These are phyloP conservation scores for Corythornis madagascariensis DNA, from an alignment of 2,113 vertebrate genomes.

Conservation along the genomic window DNA sequence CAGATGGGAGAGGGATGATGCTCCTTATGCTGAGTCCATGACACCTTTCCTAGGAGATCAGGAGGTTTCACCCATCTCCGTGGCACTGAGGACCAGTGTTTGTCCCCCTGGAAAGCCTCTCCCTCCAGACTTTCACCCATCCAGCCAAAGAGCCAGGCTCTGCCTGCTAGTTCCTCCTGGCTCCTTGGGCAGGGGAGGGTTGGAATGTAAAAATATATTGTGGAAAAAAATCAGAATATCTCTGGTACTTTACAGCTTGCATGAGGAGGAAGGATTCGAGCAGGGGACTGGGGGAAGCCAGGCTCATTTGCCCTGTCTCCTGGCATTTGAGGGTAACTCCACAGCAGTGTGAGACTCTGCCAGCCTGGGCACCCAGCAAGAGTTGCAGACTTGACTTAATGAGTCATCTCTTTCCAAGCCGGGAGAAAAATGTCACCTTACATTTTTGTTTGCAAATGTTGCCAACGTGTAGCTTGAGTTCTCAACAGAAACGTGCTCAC, in stretches of 20 bases:
- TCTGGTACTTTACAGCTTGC: background rate
- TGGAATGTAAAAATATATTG: background rate
- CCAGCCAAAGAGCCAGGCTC: background rate
- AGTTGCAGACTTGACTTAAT: background rate
- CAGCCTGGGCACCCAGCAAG: background rate
- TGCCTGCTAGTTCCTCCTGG: background rate
- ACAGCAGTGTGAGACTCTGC: background rate
- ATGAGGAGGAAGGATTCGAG: background rate
- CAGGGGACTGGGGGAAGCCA: background rate
- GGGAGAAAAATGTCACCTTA: slow-evolving; percentile 37
- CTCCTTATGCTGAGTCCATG: background rate
- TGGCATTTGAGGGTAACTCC: background rate
- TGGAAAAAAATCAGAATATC: background rate
- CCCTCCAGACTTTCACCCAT: background rate
- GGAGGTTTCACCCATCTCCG: background rate
- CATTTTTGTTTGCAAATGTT: slow-evolving; percentile 19
- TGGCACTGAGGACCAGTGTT: background rate
- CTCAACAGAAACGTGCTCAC: background rate
- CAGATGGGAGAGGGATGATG: background rate
- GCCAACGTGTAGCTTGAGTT: background rate
- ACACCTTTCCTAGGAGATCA: background rate
- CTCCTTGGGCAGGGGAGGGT: background rate
- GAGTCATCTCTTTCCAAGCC: background rate
- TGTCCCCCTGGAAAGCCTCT: background rate
- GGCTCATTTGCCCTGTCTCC: background rate